Percentiles rank a stretch among this genome's conserved stretches.
phyloP scores from a whole-genome alignment of 2,888 invertebrate genomes.

The Caenorhabditis becei region DNA sequence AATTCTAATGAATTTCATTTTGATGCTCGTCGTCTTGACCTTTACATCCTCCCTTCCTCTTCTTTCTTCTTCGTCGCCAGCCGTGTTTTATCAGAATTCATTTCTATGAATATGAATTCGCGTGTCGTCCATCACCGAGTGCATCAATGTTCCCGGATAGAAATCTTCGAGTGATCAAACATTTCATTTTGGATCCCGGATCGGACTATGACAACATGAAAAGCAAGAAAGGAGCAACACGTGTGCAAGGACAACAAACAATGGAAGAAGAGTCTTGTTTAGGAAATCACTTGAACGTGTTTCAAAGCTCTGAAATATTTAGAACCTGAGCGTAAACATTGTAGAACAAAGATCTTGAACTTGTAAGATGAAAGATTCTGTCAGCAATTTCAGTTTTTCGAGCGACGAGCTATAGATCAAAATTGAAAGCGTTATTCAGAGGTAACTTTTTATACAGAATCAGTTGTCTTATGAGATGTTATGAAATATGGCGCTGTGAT shows the following conservation, averaged over 20 bases:
- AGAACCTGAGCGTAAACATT: neutral
- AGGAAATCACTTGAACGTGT: constrained; percentile 38
- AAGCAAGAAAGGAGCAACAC: neutral
- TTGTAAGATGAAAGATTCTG: neutral
- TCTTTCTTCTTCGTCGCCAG: neutral
- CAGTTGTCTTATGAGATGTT: no score
- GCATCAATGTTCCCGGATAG: constrained; percentile 22
- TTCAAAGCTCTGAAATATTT: constrained; percentile 26
- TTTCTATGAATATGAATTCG: constrained; percentile 9
- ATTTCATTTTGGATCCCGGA: constrained; percentile 11
- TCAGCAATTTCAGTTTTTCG: no score
- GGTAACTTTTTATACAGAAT: no score
- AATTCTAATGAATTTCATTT: constrained; percentile 43
- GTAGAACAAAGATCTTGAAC: neutral
- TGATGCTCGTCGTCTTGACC: constrained; percentile 2
- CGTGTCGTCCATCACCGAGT: constrained; percentile 29
- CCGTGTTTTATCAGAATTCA: constrained; percentile 40
- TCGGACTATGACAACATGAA: constrained; percentile 13
- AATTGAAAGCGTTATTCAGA: no score
- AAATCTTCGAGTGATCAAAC: constrained; percentile 29
- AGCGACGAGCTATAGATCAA: no score
- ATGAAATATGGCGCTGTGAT: no score
- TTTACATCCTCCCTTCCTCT: neutral
- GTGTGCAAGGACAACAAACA: constrained; percentile 25
- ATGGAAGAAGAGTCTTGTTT: constrained; percentile 9